Evolutionary conservation across 2,113 vertebrate genomes (phyloP).

Genomic region (Patagioenas fasciata): DNA sequence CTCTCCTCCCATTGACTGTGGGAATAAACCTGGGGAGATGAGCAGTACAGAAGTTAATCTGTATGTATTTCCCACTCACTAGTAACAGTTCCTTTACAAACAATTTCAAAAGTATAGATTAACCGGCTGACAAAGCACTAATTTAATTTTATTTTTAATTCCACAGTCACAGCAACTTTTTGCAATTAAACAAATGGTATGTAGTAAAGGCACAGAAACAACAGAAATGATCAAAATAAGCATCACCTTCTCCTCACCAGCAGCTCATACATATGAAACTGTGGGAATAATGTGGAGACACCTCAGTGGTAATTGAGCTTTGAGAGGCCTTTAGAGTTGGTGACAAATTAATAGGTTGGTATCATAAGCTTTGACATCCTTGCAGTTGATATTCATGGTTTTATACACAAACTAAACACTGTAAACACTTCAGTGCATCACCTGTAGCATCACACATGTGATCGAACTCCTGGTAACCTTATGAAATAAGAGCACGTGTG

Average conservation of each 20-base stretch:
- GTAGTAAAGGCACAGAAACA: background rate
- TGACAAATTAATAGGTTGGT: background rate
- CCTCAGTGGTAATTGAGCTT: background rate
- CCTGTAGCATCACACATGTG: background rate
- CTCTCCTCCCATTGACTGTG: accelerated
- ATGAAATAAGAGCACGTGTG: accelerated
- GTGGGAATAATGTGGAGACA: background rate
- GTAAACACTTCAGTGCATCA: background rate
- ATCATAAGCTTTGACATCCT: background rate
- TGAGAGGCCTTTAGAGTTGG: background rate
- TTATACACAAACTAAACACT: background rate
- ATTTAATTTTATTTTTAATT: background rate
- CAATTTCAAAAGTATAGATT: background rate
- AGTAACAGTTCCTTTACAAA: background rate
- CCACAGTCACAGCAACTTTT: background rate
- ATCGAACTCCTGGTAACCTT: background rate
- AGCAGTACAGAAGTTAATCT: background rate
- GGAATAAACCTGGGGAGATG: background rate
- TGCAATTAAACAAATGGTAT: background rate
- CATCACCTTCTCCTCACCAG: background rate
- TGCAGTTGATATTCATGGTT: background rate
- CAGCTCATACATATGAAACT: background rate
- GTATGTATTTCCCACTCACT: background rate
- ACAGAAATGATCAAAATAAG: background rate
- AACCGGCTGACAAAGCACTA: background rate